These are phyloP conservation scores for Trachelus iudaicus DNA, from an alignment of 2,888 invertebrate species.

Conservation along the genomic window DNA sequence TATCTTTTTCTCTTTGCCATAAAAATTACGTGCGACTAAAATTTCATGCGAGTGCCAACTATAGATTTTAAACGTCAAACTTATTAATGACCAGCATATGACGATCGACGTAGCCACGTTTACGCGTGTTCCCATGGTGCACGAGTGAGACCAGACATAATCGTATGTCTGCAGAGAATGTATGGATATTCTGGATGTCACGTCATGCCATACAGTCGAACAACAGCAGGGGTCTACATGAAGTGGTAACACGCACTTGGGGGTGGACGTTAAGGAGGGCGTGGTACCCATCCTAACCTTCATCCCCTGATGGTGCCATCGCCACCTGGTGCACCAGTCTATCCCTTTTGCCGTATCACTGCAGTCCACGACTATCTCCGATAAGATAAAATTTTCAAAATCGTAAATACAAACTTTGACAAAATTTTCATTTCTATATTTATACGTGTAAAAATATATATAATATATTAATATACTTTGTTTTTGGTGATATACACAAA, in stretches of 20 bases:
- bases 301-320: conserved; percentile 27
- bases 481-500: background rate
- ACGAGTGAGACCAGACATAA: conserved; percentile 21
- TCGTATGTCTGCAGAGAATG: conserved; percentile 10
- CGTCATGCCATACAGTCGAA: conserved; percentile 22
- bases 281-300: conserved; percentile 34
- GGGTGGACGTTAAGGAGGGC: conserved; percentile 36
- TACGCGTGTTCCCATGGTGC: conserved; percentile 35
- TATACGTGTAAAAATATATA: background rate
- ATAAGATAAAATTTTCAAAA: background rate
- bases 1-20: background rate
- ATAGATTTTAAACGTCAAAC: background rate
- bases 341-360: background rate
- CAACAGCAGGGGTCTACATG: conserved; percentile 17
- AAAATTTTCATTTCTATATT: background rate
- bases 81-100: conserved; percentile 33
- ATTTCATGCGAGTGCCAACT: background rate
- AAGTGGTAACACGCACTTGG: conserved; percentile 40
- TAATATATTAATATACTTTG: background rate
- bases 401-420: background rate
- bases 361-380: background rate
- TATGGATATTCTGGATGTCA: conserved; percentile 25
- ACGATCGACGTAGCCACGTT: conserved; percentile 17
- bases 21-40: background rate
- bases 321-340: conserved; percentile 22